Base-by-base conservation (phyloP, 2,797 vertebrate species). In the Cyprinella venusta region DNA sequence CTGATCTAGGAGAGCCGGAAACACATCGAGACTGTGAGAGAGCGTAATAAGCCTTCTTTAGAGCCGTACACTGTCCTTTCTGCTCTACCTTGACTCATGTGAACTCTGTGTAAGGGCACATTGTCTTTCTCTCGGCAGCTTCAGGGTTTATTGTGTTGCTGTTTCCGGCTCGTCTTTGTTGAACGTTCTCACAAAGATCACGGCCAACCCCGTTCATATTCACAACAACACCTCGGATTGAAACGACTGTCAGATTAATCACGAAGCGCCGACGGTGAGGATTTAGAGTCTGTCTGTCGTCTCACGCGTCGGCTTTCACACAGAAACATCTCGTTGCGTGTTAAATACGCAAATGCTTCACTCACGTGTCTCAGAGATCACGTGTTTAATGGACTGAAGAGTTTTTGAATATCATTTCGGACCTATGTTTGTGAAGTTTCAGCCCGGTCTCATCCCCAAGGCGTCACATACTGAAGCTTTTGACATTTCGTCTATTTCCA, bases 201-300 rank as follows among this genome's bases (percentile, higher is more conserved):
- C 8, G 6, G 42, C 24, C n/a, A 24, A 36, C 71, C 36, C 6
- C 10, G 54, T 74, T 74, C 71, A 74, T 74, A 74, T 74, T 74
- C 71, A 54, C 18, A 8, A 15, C 50, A 2, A n/a, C 71, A n/a
- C 30, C 71, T 74, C 50, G 2, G 71, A 36, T 54, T 54, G 19
- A 54, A 74, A 54, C 54, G 50, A 36, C 50, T 74, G 71, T 74
- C 71, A 74, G 71, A 54, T 74, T 74, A 74, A 74, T 74, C 71
- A 74, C 6, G n/a, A 36, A 54, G 70, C 48, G 33, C 48, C 30
- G 30, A 36, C 71, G 38, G 50, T 4, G 50, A 36, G 26, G 71
- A 74, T 74, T 74, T 36, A 15, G 70, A 52, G 71, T 54, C 50
- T 54, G 48, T 74, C 71, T 54, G 71, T 74, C 30, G 19, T 74